Base-by-base conservation (phyloP, 1,140 invertebrate genomes). In the Saccostrea cuccullata region DNA sequence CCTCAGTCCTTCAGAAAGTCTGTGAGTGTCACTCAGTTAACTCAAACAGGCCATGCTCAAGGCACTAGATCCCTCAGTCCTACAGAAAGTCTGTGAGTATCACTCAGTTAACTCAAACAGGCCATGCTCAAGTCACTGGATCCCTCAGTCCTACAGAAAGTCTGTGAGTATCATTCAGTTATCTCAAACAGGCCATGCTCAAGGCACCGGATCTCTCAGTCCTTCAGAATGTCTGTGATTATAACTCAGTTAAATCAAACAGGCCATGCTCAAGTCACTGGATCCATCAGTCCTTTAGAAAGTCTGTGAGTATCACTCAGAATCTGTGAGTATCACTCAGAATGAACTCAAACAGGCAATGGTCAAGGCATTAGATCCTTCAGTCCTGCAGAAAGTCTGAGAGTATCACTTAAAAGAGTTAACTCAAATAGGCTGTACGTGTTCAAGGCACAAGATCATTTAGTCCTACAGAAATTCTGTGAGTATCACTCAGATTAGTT, bases 221-320 rank as follows among this genome's bases (percentile, higher is more conserved):
- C 23, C 8, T 73, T 0, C 13, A 26, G 23, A 30, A 30, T 30
- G 11, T 73, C 9, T 23, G 11, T 30, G 26, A 26, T 8, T 70
- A 23, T 73, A 15, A n/a, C 17, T 67, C 60, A 93, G 82, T 84
- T 88, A 97, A 0, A 96, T 96, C 6, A 98, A 98, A 86, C 82
- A 73, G 40, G 87, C 82, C 58, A 89, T 56, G 96, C 64, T 85
- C 23, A 85, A 94, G 55, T 86, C 87, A 11, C 84, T 89, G 56
- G 84, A 93, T 70, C 86, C 89, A 47, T 91, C 93, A 30, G 70
- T 36, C 30, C 30, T 36, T 36, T 36, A 36, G 30, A 36, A 36
- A 36, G 30, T 36, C 30, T 36, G 30, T 36, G 30, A 36, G 30
- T 36, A 36, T 36, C 30, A 36, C 30, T 36, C 30, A 36, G 30